Conservation (phyloP, 2,797 vertebrate species). For the Sarcophilus harrisii region DNA sequence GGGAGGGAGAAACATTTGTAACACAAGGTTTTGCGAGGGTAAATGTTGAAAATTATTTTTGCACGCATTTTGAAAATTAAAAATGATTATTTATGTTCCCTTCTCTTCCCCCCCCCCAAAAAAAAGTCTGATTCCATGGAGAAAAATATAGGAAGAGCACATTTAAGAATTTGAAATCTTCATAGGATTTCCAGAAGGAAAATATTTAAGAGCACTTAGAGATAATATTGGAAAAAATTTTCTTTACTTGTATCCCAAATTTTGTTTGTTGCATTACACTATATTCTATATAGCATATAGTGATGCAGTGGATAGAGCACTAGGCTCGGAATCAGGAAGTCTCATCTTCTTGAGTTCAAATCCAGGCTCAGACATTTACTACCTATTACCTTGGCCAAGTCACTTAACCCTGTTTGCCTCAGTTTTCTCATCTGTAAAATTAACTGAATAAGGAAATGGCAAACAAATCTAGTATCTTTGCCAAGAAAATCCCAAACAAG, state of each 20-base stretch:
- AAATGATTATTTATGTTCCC: too few species aligned
- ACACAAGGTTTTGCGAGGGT: too few species aligned
- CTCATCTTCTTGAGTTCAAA: background rate
- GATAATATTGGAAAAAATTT: background rate
- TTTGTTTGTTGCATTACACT: background rate
- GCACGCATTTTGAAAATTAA: too few species aligned
- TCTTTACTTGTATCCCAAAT: background rate
- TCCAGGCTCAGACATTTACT: background rate
- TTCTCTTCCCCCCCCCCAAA: too few species aligned
- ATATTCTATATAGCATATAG: background rate
- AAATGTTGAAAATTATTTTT: too few species aligned
- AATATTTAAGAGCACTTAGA: background rate
- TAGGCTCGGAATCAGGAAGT: background rate
- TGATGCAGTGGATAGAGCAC: background rate
- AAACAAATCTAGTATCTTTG: background rate
- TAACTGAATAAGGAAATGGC: background rate
- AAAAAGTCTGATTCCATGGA: background rate
- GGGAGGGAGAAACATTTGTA: too few species aligned
- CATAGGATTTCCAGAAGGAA: background rate
- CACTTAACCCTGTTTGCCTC: background rate
- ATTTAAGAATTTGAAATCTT: background rate
- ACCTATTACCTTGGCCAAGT: background rate
- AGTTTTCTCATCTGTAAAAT: background rate
- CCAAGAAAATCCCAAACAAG: background rate
- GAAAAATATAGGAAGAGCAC: background rate